These are phyloP conservation scores for Marmota flaviventris DNA, from an alignment of 2,113 vertebrate genomes.

Conservation along the genomic window DNA sequence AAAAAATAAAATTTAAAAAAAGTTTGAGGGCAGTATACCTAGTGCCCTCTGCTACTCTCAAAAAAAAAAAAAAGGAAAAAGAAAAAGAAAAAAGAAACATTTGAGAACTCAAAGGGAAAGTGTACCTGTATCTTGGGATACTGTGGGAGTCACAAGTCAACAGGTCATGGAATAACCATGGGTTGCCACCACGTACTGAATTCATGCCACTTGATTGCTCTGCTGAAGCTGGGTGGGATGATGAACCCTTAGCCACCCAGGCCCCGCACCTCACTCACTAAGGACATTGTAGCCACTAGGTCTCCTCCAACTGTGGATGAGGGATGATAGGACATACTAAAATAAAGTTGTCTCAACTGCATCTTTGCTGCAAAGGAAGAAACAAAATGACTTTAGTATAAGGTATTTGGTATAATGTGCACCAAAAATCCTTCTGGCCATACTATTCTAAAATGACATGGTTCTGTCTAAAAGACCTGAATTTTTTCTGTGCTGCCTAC, in stretches of 20 bases:
- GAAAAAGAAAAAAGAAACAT: neutral
- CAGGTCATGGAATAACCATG: neutral
- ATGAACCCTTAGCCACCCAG: neutral
- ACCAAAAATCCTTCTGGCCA: neutral
- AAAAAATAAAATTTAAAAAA: too few relatives aligned
- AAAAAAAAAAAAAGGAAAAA: too few relatives aligned
- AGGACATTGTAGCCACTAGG: neutral
- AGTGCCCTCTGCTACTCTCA: neutral
- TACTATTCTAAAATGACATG: neutral
- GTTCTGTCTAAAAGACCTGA: neutral
- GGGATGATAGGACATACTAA: neutral
- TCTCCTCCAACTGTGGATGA: neutral
- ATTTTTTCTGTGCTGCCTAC: neutral
- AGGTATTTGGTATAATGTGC: neutral
- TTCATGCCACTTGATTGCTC: neutral
- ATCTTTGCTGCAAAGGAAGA: neutral
- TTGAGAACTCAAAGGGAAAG: neutral
- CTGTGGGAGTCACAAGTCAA: neutral
- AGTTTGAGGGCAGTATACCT: neutral
- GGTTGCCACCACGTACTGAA: neutral
- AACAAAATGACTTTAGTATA: neutral
- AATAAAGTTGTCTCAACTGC: neutral
- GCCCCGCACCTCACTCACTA: neutral
- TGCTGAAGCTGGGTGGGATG: neutral
- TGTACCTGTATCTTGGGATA: fast-evolving